These are phyloP conservation scores for Rhinatrema bivittatum DNA, from an alignment of 2,797 vertebrate genomes.

Conservation along the genomic window DNA sequence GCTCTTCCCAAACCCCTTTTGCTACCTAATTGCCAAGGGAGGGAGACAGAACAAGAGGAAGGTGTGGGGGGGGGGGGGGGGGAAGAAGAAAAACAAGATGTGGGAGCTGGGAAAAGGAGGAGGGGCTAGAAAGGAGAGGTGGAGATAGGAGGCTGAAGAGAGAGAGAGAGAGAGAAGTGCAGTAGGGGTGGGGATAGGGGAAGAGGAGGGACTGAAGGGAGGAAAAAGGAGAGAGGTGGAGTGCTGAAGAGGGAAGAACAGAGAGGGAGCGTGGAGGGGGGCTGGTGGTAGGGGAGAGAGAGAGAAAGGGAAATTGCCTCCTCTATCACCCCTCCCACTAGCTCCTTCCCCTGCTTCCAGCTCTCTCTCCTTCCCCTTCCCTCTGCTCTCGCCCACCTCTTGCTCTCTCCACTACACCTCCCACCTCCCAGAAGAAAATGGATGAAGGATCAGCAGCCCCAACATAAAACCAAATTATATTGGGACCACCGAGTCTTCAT, in stretches of 20 bases:
- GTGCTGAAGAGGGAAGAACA: background rate
- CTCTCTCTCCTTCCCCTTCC: too few species aligned
- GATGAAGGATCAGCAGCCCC: too few species aligned
- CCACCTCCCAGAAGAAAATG: too few species aligned
- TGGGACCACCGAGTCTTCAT: too few species aligned
- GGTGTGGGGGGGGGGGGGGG: accelerated
- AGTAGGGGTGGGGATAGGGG: background rate
- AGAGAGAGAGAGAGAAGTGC: background rate
- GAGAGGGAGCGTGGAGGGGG: accelerated
- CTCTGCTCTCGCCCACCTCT: too few species aligned
- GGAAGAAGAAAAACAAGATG: background rate
- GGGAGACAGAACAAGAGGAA: too few species aligned
- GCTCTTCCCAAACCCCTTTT: too few species aligned
- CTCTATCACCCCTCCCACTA: too few species aligned
- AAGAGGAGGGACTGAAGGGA: background rate
- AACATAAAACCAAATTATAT: too few species aligned
- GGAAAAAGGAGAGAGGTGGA: background rate
- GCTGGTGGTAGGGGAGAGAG: background rate
- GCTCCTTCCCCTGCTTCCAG: too few species aligned
- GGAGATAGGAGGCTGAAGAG: background rate
- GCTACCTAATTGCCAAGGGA: too few species aligned
- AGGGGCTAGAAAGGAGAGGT: background rate
- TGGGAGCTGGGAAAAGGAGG: accelerated
- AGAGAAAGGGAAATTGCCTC: background rate
- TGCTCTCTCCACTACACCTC: too few species aligned